Percentiles rank a stretch among this genome's conserved stretches.
Evolutionary conservation across 2,797 vertebrate genomes (phyloP).

Genomic region (Salmo trutta): DNA sequence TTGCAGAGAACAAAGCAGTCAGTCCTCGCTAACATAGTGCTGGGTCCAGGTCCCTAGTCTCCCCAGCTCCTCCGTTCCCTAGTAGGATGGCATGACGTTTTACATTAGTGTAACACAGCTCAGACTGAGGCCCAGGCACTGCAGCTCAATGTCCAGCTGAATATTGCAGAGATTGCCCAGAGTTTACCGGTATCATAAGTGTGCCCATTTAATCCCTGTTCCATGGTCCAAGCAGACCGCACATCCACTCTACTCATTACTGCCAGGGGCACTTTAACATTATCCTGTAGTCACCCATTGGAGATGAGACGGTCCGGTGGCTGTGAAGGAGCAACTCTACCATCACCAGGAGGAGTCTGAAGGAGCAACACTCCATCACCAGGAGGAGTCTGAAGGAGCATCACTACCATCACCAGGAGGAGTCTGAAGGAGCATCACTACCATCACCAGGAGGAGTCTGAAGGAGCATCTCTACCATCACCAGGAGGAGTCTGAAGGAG

Average conservation of each 20-base stretch:
- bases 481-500: too few species aligned
- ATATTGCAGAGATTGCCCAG: slow-evolving; percentile 77
- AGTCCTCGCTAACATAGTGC: slow-evolving; percentile 31
- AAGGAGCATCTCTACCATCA: too few species aligned
- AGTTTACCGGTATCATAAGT: slow-evolving; percentile 74
- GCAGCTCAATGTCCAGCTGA: slow-evolving; percentile 75
- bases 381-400: too few species aligned
- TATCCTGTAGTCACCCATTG: slow-evolving; percentile 51
- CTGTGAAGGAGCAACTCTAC: slow-evolving; percentile 32
- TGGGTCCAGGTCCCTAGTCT: slow-evolving; percentile 1
- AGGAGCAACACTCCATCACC: background rate
- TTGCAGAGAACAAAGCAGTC: slow-evolving; percentile 7
- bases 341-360: slow-evolving; percentile 56
- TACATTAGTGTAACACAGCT: slow-evolving; percentile 66
- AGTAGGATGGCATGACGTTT: slow-evolving; percentile 61
- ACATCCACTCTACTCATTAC: slow-evolving; percentile 67
- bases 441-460: too few species aligned
- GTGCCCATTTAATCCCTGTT: slow-evolving; percentile 62
- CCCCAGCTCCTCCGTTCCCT: slow-evolving; percentile 14
- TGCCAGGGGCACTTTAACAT: slow-evolving; percentile 69
- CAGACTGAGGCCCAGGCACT: slow-evolving; percentile 54
- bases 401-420: too few species aligned
- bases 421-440: too few species aligned
- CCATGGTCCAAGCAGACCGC: slow-evolving; percentile 35
- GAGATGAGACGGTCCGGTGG: slow-evolving; percentile 41